phyloP scores from a whole-genome alignment of 2,888 invertebrate species.

The Lasius fuliginosus region DNA sequence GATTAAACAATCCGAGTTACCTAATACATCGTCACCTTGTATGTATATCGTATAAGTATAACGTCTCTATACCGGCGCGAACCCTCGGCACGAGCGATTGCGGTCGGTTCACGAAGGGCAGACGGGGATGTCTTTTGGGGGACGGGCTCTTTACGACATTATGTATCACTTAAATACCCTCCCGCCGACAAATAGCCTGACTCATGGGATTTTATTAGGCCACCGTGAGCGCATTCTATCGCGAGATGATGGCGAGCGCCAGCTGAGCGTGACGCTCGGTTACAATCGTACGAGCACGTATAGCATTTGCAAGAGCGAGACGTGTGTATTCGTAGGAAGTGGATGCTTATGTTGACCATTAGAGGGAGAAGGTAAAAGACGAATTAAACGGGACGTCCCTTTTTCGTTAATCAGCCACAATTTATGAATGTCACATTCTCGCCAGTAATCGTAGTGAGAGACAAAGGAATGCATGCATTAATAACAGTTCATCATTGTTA shows the following conservation, averaged over 20 bases:
- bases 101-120: constrained; percentile 58
- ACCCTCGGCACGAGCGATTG: constrained; percentile 54
- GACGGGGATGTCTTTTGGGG: constrained; percentile 65
- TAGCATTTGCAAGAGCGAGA: constrained; percentile 1
- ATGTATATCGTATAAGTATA: constrained; percentile 17
- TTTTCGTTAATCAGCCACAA: constrained; percentile 58
- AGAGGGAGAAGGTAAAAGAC: constrained; percentile 52
- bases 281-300: constrained; percentile 12
- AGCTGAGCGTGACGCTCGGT: constrained; percentile 61
- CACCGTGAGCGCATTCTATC: constrained; percentile 76
- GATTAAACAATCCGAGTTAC: not conserved
- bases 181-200: constrained; percentile 79
- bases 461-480: constrained; percentile 8
- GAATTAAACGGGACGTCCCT: constrained; percentile 64
- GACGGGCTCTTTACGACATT: constrained; percentile 72
- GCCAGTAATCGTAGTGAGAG: constrained; percentile 39
- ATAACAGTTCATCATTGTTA: not conserved
- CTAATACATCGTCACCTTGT: constrained; percentile 50
- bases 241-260: constrained; percentile 74
- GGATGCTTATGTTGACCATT: constrained; percentile 40
- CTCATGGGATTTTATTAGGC: constrained; percentile 82
- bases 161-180: constrained; percentile 80
- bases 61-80: constrained; percentile 45
- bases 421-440: constrained; percentile 61
- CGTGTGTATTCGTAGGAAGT: constrained; percentile 21